phyloP scores from a whole-genome alignment of 2,888 invertebrate genomes.

The Matsumyia berberina region DNA sequence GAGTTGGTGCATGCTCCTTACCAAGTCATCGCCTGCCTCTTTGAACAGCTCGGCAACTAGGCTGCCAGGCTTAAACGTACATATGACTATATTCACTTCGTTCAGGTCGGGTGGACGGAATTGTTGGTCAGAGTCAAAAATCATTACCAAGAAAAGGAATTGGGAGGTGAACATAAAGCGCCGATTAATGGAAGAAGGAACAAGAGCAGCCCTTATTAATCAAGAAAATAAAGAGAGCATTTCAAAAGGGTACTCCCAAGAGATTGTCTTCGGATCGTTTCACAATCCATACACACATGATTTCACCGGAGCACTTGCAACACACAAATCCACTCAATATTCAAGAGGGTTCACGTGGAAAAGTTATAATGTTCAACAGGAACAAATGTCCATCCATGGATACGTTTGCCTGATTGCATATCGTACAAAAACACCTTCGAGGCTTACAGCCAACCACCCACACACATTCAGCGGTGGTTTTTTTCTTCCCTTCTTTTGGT shows the following conservation, averaged over 20 bases:
- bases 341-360: slow-evolving; percentile 40
- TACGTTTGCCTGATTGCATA: background rate
- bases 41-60: no score
- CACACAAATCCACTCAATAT: slow-evolving; percentile 11
- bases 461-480: slow-evolving; percentile 1
- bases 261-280: slow-evolving; percentile 7
- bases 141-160: no score
- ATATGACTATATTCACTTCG: no score
- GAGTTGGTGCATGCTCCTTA: no score
- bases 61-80: no score
- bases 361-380: slow-evolving; percentile 37
- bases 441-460: slow-evolving; percentile 9
- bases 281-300: no score
- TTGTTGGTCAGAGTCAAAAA: no score
- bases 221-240: slow-evolving; percentile 16
- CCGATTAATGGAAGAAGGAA: background rate
- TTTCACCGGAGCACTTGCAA: background rate
- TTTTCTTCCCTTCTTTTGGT: slow-evolving; percentile 4
- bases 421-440: slow-evolving; percentile 40
- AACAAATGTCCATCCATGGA: slow-evolving; percentile 28
- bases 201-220: slow-evolving; percentile 5
- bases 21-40: no score
- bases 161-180: no score
- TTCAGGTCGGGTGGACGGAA: no score
- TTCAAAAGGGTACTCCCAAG: slow-evolving; percentile 19